Conservation (phyloP, 2,113 vertebrate genomes). For the Passer domesticus region DNA sequence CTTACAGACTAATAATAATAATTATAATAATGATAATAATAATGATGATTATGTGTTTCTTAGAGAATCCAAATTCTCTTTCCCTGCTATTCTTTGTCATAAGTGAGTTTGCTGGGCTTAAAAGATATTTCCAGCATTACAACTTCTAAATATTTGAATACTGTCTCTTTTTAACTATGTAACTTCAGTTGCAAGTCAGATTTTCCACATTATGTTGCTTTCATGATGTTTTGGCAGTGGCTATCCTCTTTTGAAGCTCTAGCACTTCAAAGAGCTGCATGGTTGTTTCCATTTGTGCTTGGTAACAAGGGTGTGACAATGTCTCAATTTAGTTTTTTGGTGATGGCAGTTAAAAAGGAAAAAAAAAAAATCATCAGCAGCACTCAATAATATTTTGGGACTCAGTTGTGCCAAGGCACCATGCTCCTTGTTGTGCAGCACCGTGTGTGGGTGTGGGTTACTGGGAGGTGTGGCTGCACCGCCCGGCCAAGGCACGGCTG, state of each 20-base stretch:
- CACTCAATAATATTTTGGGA: neutral
- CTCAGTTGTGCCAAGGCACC: neutral
- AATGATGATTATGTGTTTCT: neutral
- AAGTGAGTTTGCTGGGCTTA: neutral
- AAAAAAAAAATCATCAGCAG: neutral
- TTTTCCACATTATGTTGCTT: neutral
- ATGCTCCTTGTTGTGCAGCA: neutral
- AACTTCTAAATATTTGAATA: neutral
- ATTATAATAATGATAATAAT: neutral
- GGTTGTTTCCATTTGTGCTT: neutral
- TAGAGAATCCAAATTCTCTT: neutral
- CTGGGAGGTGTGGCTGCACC: neutral
- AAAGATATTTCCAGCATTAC: neutral
- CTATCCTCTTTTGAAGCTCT: neutral
- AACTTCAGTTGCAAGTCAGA: neutral
- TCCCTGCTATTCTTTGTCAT: fast-evolving
- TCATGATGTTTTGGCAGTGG: neutral
- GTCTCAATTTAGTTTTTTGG: neutral
- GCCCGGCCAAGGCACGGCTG: fast-evolving
- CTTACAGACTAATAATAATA: neutral
- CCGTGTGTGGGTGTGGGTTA: fast-evolving
- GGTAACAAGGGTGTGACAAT: neutral
- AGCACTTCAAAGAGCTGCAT: neutral
- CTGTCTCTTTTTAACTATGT: neutral
- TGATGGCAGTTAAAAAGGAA: neutral